Conservation (phyloP, 2,888 invertebrate genomes). For the Pristionchus exspectatus region DNA sequence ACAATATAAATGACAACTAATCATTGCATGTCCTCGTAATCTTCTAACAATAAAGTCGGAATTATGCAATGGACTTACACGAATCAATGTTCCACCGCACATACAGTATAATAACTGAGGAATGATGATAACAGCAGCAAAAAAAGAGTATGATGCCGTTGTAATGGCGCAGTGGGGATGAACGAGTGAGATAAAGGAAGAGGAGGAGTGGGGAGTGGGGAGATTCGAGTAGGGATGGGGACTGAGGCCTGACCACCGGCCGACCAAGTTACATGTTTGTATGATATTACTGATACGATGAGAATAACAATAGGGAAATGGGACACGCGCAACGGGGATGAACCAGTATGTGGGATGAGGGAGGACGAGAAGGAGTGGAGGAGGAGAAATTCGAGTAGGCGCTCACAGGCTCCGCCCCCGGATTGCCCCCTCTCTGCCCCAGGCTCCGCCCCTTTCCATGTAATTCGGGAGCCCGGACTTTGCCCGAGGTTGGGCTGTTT, state of each 20-base stretch:
- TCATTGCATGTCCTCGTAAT: too few relatives aligned
- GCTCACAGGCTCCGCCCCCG: too few relatives aligned
- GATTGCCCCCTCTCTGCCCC: neutral
- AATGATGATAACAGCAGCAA: neutral
- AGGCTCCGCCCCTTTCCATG: neutral
- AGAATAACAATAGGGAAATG: too few relatives aligned
- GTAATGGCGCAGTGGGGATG: neutral
- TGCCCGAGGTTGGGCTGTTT: neutral
- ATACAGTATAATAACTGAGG: neutral
- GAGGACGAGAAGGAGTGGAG: too few relatives aligned
- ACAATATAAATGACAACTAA: too few relatives aligned
- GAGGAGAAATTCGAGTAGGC: too few relatives aligned
- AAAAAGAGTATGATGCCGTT: neutral
- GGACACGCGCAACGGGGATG: too few relatives aligned
- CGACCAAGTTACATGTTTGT: too few relatives aligned
- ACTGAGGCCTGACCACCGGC: neutral
- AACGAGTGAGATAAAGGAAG: neutral
- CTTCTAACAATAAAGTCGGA: too few relatives aligned
- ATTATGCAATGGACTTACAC: too few relatives aligned
- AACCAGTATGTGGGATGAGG: too few relatives aligned
- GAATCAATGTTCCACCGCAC: neutral
- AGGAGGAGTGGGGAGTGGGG: neutral
- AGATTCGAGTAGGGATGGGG: neutral
- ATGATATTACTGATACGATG: too few relatives aligned
- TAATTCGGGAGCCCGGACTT: slow-evolving; percentile 1